Conservation (phyloP, 2,888 invertebrate species). For the Oscheius sp. region DNA sequence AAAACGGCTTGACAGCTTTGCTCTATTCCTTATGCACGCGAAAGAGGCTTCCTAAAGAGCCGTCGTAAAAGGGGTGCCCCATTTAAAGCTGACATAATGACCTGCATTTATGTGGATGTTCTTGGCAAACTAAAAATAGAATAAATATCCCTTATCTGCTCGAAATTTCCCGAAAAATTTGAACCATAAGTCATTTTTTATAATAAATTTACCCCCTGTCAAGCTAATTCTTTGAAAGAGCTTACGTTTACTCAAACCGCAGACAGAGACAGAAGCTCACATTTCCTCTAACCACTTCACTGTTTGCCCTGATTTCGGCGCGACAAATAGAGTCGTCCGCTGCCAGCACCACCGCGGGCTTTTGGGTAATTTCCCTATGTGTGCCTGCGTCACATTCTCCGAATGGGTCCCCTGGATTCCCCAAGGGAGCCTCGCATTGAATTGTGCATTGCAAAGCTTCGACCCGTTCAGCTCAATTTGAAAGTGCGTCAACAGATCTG, state of each 20-base stretch:
- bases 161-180: no score
- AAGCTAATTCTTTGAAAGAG: no score
- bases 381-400: slow-evolving; percentile 8
- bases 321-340: slow-evolving; percentile 21
- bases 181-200: no score
- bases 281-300: slow-evolving; percentile 21
- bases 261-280: slow-evolving; percentile 24
- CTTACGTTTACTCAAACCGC: no score
- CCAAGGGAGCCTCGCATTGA: background rate
- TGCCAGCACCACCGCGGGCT: slow-evolving; percentile 1
- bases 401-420: slow-evolving; percentile 24
- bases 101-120: slow-evolving; percentile 17
- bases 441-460: no score
- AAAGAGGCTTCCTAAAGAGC: slow-evolving; percentile 7
- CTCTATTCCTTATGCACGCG: background rate
- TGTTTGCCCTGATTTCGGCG: slow-evolving; percentile 33
- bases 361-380: slow-evolving; percentile 25
- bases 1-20: background rate
- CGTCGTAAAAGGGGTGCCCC: slow-evolving; percentile 23
- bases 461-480: slow-evolving; percentile 4
- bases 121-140: slow-evolving; percentile 2
- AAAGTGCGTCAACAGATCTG: slow-evolving; percentile 23
- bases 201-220: no score
- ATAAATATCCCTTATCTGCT: background rate
- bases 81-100: slow-evolving; percentile 27